Percentiles rank a stretch among this genome's conserved stretches.
These are phyloP conservation scores for Thryonomys swinderianus DNA, from an alignment of 2,113 vertebrate genomes.

Conservation along the genomic window DNA sequence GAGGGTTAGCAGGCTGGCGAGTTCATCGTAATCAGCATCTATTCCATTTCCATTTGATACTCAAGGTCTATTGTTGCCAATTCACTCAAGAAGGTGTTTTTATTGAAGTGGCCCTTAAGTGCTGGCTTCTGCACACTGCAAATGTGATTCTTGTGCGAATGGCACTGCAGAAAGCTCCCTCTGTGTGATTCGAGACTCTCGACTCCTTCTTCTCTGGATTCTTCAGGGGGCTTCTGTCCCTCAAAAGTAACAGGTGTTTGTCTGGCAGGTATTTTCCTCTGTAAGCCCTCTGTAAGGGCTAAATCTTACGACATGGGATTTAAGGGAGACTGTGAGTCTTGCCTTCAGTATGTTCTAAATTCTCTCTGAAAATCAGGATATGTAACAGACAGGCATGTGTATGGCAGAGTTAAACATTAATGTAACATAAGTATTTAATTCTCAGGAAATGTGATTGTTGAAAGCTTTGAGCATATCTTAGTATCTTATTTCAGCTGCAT, in stretches of 20 bases:
- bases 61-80: slow-evolving; percentile 76
- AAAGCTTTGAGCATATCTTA: neutral
- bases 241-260: slow-evolving; percentile 48
- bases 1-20: slow-evolving; percentile 55
- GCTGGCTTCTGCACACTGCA: slow-evolving; percentile 49
- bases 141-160: slow-evolving; percentile 1
- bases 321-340: neutral
- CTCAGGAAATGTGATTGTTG: neutral
- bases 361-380: neutral
- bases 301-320: neutral
- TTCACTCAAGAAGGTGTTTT: slow-evolving; percentile 79
- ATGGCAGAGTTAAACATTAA: neutral
- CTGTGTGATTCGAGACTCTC: slow-evolving; percentile 5
- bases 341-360: neutral
- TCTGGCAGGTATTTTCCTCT: neutral
- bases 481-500: neutral
- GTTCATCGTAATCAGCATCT: slow-evolving; percentile 75
- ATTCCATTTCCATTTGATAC: slow-evolving; percentile 78
- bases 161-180: slow-evolving; percentile 16
- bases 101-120: slow-evolving; percentile 72
- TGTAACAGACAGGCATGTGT: neutral
- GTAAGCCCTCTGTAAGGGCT: neutral
- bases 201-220: slow-evolving; percentile 54
- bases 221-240: slow-evolving; percentile 36
- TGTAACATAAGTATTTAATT: neutral